Base-by-base conservation (phyloP, 1,140 invertebrate genomes). In the Copidosoma floridanum region DNA sequence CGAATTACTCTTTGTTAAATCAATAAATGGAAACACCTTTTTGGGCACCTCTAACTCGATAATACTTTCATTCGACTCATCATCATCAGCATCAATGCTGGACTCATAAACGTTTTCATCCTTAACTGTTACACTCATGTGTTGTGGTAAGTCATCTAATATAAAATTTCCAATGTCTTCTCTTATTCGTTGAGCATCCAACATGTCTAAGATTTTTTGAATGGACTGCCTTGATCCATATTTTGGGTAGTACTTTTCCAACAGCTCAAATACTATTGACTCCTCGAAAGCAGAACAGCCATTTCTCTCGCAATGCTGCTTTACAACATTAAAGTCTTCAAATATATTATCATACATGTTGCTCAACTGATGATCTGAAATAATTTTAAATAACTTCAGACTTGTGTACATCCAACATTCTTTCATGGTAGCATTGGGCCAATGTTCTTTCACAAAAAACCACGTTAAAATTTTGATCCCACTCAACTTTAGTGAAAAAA, bases 331-430 rank as follows among this genome's bases (percentile, higher is more conserved):
- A 46, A 64, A 44, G 26, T 56, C 51, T 16, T 64, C 27, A 35
- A 60, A 55, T 40, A 64, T 64, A 29, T 37, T n/a, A n/a, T 56
- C 35, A 29, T 55, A 60, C 57, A 64, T 64, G 48, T 55, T 55
- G 6, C 29, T 32, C n/a, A n/a, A n/a, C n/a, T n/a, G n/a, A n/a
- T n/a, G n/a, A n/a, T n/a, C n/a, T n/a, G n/a, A n/a, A n/a, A n/a
- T n/a, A n/a, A n/a, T n/a, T n/a, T n/a, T n/a, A n/a, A n/a, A n/a
- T n/a, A n/a, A n/a, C n/a, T n/a, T n/a, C n/a, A n/a, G n/a, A n/a
- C n/a, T n/a, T n/a, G n/a, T n/a, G n/a, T n/a, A n/a, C n/a, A n/a
- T n/a, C n/a, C n/a, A n/a, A n/a, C n/a, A n/a, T n/a, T n/a, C n/a
- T n/a, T n/a, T n/a, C n/a, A n/a, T n/a, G n/a, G n/a, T n/a, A n/a